These are phyloP conservation scores for Sylvilagus floridanus DNA, from an alignment of 2,797 vertebrate genomes.

Conservation along the genomic window DNA sequence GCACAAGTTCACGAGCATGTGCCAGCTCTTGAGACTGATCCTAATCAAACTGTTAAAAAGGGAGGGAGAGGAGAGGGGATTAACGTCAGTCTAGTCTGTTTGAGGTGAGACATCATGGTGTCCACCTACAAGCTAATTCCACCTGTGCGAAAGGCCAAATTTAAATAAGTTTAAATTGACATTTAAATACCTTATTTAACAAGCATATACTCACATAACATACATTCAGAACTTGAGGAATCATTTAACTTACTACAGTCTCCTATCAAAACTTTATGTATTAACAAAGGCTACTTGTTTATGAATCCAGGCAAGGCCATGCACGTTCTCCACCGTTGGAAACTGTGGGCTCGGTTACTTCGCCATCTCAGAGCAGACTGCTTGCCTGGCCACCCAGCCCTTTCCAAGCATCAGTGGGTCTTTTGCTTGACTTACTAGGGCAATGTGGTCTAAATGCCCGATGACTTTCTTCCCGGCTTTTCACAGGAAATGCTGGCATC, in stretches of 20 bases:
- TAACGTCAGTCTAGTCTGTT: background rate
- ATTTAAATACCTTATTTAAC: background rate
- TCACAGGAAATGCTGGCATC: constrained; percentile 48
- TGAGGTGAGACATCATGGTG: background rate
- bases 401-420: background rate
- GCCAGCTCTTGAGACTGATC: constrained; percentile 98
- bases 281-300: background rate
- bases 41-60: constrained; percentile 91
- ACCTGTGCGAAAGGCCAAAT: background rate
- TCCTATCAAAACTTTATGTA: background rate
- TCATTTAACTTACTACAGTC: background rate
- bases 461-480: constrained; percentile 48
- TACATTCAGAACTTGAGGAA: background rate
- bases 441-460: background rate
- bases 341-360: background rate
- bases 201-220: background rate
- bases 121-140: background rate
- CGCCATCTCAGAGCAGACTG: background rate
- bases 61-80: background rate
- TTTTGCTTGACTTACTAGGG: background rate
- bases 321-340: background rate
- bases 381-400: background rate
- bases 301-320: background rate
- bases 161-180: background rate
- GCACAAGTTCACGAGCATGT: constrained; percentile 98